Conservation (phyloP, 1,140 invertebrate genomes). For the Apolygus lucorum region DNA sequence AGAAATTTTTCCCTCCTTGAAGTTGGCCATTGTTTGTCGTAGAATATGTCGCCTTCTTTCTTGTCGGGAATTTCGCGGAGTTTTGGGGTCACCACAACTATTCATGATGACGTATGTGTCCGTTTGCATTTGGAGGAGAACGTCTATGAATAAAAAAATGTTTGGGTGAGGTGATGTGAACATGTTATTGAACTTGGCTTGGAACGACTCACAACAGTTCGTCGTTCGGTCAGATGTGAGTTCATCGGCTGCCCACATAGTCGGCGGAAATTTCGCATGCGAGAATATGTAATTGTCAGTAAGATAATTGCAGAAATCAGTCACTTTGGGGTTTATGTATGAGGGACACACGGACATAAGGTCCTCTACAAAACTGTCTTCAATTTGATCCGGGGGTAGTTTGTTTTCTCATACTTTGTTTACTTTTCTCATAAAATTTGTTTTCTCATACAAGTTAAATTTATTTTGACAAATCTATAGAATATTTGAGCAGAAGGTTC, state of each 20-base stretch:
- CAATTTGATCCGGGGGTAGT: no score
- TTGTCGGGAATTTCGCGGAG: neutral
- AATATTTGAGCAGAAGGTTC: no score
- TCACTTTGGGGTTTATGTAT: no score
- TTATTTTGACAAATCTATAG: no score
- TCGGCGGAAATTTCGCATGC: no score
- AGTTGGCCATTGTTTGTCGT: neutral
- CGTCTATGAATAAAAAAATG: neutral
- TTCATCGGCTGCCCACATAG: neutral
- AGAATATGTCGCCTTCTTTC: neutral
- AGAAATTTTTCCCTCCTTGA: neutral
- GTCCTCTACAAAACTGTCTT: no score
- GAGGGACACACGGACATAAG: no score
- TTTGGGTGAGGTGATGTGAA: neutral
- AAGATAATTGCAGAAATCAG: no score
- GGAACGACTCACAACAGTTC: neutral
- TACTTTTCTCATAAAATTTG: no score
- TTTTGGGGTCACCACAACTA: neutral
- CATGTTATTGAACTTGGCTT: neutral
- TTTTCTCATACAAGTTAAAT: no score
- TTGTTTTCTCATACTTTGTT: no score
- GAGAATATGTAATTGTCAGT: no score
- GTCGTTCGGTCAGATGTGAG: neutral
- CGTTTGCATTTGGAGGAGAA: neutral
- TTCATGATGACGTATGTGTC: neutral